Evolutionary conservation across 2,797 vertebrate species (phyloP).

Genomic region (Myripristis jacobus): DNA sequence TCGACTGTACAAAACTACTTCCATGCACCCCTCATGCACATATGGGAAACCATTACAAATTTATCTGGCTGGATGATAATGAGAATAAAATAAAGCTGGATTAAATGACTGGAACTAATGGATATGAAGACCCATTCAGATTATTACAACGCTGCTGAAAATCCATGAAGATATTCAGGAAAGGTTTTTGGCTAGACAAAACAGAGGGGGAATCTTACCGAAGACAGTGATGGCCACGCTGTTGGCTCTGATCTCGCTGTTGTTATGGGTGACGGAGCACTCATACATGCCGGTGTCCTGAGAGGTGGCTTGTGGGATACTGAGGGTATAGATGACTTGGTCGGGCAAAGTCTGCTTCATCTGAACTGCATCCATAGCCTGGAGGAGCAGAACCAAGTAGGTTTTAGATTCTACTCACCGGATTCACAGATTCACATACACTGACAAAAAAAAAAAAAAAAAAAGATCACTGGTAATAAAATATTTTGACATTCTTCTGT

Average conservation of each 20-base stretch:
- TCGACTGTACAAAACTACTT: constrained; percentile 55
- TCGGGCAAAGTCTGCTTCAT: constrained; percentile 66
- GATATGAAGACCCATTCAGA: background rate
- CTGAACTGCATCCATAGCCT: constrained; percentile 84
- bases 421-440: constrained; percentile 1
- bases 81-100: constrained; percentile 29
- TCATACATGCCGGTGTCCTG: constrained; percentile 92
- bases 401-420: constrained; percentile 7
- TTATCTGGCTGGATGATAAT: constrained; percentile 34
- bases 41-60: constrained; percentile 33
- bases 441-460: constrained; percentile 3
- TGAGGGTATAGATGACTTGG: constrained; percentile 87
- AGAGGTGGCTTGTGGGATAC: constrained; percentile 84
- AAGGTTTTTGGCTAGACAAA: background rate
- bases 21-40: constrained; percentile 43
- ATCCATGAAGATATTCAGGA: constrained; percentile 3
- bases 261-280: constrained; percentile 86
- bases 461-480: constrained; percentile 16
- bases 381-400: constrained; percentile 21
- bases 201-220: constrained; percentile 79
- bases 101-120: constrained; percentile 12
- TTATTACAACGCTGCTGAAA: background rate
- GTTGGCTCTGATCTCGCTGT: constrained; percentile 82
- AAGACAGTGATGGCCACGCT: constrained; percentile 87
- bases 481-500: constrained; percentile 26